Evolutionary conservation across 2,113 vertebrate species (phyloP).

Genomic region (Rallus limicola): DNA sequence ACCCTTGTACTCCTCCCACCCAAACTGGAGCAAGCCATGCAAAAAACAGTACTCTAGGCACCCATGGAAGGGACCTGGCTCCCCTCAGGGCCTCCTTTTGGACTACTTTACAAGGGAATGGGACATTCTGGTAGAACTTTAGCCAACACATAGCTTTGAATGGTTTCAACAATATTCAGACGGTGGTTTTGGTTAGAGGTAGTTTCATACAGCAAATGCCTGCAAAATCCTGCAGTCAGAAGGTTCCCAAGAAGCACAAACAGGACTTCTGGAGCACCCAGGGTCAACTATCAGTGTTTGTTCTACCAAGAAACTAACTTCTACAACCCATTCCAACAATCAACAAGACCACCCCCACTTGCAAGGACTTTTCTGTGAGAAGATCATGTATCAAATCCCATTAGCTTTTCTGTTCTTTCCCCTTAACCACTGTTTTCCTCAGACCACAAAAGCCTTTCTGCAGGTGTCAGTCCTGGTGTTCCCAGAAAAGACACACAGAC

Average conservation of each 20-base stretch:
- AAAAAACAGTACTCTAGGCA: background rate
- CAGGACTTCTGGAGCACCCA: background rate
- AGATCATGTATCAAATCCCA: background rate
- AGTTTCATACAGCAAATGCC: background rate
- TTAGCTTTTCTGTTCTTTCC: background rate
- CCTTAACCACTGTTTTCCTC: background rate
- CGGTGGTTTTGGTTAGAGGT: background rate
- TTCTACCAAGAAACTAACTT: background rate
- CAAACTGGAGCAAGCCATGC: background rate
- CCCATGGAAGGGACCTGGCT: rapidly evolving
- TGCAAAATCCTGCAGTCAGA: rapidly evolving
- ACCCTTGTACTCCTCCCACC: background rate
- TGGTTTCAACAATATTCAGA: background rate
- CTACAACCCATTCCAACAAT: background rate
- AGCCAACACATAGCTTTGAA: background rate
- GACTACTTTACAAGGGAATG: background rate
- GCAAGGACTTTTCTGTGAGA: background rate
- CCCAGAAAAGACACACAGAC: background rate
- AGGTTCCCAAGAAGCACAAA: background rate
- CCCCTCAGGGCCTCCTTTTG: background rate
- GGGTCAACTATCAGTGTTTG: rapidly evolving
- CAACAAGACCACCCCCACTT: background rate
- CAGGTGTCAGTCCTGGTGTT: background rate
- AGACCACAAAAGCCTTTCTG: background rate
- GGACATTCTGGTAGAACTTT: background rate